These are phyloP conservation scores for Platichthys flesus DNA, from an alignment of 2,113 vertebrate species.

Conservation along the genomic window DNA sequence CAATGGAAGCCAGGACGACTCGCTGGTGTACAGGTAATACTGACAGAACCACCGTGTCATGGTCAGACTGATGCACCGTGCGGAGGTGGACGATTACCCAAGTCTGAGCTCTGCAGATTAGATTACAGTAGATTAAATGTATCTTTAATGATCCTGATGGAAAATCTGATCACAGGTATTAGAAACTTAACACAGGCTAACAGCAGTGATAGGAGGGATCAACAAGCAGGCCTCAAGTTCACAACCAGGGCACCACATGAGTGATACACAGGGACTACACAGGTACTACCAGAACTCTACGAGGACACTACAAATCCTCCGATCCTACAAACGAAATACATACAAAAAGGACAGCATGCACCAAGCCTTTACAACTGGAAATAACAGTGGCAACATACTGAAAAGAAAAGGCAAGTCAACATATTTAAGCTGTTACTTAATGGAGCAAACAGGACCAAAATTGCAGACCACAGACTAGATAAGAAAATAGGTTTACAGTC, in stretches of 20 bases:
- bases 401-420: neutral
- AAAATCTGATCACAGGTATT: conserved; percentile 26
- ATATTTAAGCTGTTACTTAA: neutral
- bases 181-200: neutral
- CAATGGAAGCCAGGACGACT: conserved; percentile 98
- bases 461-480: too few relatives aligned
- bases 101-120: conserved; percentile 26
- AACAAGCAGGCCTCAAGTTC: neutral
- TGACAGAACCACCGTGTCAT: neutral
- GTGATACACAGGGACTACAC: neutral
- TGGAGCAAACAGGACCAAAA: too few relatives aligned
- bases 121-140: conserved; percentile 49
- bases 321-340: neutral
- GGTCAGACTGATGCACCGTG: conserved; percentile 21
- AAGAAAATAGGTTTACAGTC: too few relatives aligned
- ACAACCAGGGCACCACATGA: neutral
- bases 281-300: neutral
- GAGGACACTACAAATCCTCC: neutral
- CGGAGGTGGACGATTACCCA: conserved; percentile 30
- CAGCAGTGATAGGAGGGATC: neutral
- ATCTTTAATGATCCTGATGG: conserved; percentile 45
- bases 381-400: neutral
- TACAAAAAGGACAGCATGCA: neutral
- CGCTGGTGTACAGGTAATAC: conserved; percentile 98
- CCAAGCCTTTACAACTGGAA: neutral